phyloP scores from a whole-genome alignment of 2,888 invertebrate species.

The Hybos culiciformis region DNA sequence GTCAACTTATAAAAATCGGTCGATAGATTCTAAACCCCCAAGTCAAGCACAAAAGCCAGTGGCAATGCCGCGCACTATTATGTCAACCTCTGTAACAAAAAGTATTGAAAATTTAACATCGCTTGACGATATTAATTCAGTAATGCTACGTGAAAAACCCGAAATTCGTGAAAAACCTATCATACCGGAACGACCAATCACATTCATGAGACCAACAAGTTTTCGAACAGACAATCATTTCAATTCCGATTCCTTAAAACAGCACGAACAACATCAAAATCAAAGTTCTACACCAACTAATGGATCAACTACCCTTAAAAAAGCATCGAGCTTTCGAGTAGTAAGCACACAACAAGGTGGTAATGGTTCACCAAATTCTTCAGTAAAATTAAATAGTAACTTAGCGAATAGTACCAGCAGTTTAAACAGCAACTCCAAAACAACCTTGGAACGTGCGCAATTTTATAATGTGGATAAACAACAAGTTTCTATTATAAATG shows the following conservation, averaged over 20 bases:
- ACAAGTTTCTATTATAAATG: constrained; percentile 16
- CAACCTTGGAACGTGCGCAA: constrained; percentile 17
- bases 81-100: constrained; percentile 19
- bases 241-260: background rate
- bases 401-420: constrained; percentile 9
- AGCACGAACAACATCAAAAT: background rate
- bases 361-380: constrained; percentile 3
- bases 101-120: constrained; percentile 16
- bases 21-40: constrained; percentile 16
- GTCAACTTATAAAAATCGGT: constrained; percentile 15
- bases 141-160: constrained; percentile 17
- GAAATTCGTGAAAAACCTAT: constrained; percentile 53
- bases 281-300: background rate
- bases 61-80: constrained; percentile 38
- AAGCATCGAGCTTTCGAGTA: constrained; percentile 16
- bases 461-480: constrained; percentile 18
- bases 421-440: constrained; percentile 8
- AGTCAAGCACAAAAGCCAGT: no score
- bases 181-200: constrained; percentile 59
- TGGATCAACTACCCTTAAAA: constrained; percentile 10
- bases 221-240: constrained; percentile 8
- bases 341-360: constrained; percentile 8
- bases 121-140: background rate
- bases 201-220: constrained; percentile 14
- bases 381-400: constrained; percentile 2